Percentiles rank a stretch among this genome's conserved stretches.
Evolutionary conservation across 2,113 vertebrate species (phyloP).

Genomic region (Myxocyprinus asiaticus): DNA sequence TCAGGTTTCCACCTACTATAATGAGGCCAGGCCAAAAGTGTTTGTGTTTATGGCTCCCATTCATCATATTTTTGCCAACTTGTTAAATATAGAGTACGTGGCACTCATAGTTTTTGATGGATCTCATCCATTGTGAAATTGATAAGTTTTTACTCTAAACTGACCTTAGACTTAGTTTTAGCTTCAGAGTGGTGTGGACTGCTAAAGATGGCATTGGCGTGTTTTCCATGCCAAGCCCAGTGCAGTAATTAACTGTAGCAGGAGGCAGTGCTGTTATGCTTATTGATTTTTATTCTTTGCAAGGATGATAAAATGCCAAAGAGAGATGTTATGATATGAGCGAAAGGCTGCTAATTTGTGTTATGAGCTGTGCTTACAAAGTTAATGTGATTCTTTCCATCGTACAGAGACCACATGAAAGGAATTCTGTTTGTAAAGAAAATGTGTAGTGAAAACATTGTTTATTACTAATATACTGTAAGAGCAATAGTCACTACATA

Average conservation of each 20-base stretch:
- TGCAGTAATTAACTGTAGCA: conserved; percentile 68
- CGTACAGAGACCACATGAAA: not conserved
- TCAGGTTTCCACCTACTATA: conserved; percentile 7
- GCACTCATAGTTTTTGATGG: conserved; percentile 35
- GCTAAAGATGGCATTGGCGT: conserved; percentile 60
- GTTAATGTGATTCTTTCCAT: conserved; percentile 10
- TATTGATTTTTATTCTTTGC: conserved; percentile 67
- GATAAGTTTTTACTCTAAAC: conserved; percentile 58
- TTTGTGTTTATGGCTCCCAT: not conserved
- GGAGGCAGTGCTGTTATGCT: conserved; percentile 50
- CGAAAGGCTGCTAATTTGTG: conserved; percentile 46
- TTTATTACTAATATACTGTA: not conserved
- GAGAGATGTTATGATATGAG: conserved; percentile 47
- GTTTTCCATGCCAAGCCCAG: conserved; percentile 56
- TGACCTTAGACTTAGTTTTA: conserved; percentile 57
- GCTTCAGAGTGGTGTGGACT: conserved; percentile 58
- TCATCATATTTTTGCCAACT: not conserved
- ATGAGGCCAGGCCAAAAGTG: not conserved
- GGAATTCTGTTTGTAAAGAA: conserved; percentile 1
- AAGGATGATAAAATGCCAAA: conserved; percentile 62
- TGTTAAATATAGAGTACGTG: conserved; percentile 46
- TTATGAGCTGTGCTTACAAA: conserved; percentile 30
- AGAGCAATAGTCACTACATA: not conserved
- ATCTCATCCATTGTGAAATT: conserved; percentile 55
- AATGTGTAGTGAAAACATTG: not conserved